Base-by-base conservation (phyloP, 1,140 invertebrate species). In the Ctenoplectra terminalis region DNA sequence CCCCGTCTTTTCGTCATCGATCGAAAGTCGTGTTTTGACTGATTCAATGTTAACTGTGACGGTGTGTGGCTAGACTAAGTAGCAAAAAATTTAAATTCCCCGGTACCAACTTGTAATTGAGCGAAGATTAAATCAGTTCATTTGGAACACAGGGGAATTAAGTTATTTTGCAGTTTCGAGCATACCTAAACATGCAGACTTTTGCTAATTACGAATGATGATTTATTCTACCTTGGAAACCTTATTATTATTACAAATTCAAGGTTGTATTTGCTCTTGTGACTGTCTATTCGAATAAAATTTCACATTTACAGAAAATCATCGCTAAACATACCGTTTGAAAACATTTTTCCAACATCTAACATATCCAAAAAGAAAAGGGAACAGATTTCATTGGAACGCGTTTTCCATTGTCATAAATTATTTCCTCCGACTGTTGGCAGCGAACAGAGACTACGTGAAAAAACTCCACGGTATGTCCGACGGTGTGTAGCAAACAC, bases 401-500 rank as follows among this genome's bases (percentile, higher is more conserved):
- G 43, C 0, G 43, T 40, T 43, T 26, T 23, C 8, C 17, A 1
- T 29, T 1, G 40, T 4, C 40, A 60, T 75, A 81, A 81, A 81
- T 75, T 66, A 81, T 67, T 67, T 58, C 23, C 23, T 74, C 26
- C 46, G 43, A 52, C 17, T n/a, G 26, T 17, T 20, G 72, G 17
- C 50, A 46, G 29, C n/a, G 26, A 17, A 37, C n/a, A 61, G 52
- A 23, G 37, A 23, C 61, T 26, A 67, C 34, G 66, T 83, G 81
- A 85, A 83, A 89, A 50, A 69, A 46, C 69, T 48, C 58, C 23
- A 26, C 31, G 69, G 63, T 82, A 80, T 86, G 85, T 85, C 61
- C 72, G 83, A 81, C 86, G 79, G 81, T 88, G 89, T 90, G 85
- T 90, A 87, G 87, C 89, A 91, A 83, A 91, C 90, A 92, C 73